These are phyloP conservation scores for Festucalex cinctus DNA, from an alignment of 2,113 vertebrate genomes.

Conservation along the genomic window DNA sequence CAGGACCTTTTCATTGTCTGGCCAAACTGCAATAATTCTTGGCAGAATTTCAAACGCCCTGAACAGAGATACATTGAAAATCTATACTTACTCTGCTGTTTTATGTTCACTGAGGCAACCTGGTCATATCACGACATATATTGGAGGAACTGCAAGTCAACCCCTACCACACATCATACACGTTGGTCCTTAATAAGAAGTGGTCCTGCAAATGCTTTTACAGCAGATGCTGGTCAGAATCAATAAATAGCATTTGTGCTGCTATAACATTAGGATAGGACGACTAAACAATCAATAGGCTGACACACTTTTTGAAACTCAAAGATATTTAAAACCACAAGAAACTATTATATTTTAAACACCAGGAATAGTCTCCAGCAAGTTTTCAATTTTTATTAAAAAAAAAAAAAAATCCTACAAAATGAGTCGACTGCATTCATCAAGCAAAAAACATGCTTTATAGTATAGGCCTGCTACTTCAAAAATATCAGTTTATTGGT, in stretches of 20 bases:
- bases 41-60: background rate
- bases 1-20: background rate
- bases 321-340: background rate
- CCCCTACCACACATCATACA: background rate
- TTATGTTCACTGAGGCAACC: constrained; percentile 14
- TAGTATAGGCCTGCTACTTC: background rate
- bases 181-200: background rate
- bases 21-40: background rate
- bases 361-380: background rate
- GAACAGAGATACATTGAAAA: background rate
- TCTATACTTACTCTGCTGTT: background rate
- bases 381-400: background rate
- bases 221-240: background rate
- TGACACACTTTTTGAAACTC: background rate
- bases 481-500: background rate
- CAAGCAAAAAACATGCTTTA: background rate
- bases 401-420: background rate
- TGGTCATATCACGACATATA: constrained; percentile 13
- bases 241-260: background rate
- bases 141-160: background rate
- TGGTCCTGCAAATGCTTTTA: background rate
- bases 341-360: background rate
- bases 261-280: background rate
- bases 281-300: background rate
- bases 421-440: background rate